phyloP scores from a whole-genome alignment of 2,888 invertebrate species.

The Xanthia icteritia region DNA sequence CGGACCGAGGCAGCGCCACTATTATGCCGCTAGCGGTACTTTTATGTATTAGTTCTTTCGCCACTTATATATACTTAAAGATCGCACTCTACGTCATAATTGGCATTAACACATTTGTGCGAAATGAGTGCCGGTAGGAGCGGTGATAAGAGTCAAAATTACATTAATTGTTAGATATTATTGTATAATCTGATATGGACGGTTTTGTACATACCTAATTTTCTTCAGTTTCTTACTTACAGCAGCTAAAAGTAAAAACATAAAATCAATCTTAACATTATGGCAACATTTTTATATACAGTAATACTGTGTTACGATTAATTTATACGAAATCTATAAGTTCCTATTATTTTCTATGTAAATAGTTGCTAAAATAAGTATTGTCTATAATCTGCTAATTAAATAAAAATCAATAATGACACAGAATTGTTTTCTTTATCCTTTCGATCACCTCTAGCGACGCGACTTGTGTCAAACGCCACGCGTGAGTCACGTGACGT shows the following conservation, averaged over 20 bases:
- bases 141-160: neutral
- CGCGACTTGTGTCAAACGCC: too few species aligned
- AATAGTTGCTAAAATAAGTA: slow-evolving; percentile 62
- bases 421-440: slow-evolving; percentile 19
- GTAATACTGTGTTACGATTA: slow-evolving; percentile 5
- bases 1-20: too few species aligned
- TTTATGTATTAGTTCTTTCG: too few species aligned
- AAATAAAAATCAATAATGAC: slow-evolving; percentile 8
- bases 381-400: slow-evolving; percentile 26
- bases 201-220: neutral
- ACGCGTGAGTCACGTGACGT: too few species aligned
- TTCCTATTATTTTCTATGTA: slow-evolving; percentile 78
- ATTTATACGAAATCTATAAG: slow-evolving; percentile 66
- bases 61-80: too few species aligned
- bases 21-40: too few species aligned
- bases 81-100: neutral
- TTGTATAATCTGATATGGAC: neutral
- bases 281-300: slow-evolving; percentile 1
- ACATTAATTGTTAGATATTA: too few species aligned
- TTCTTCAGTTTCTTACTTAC: neutral
- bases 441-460: neutral
- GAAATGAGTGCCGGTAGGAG: neutral
- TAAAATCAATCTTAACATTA: neutral
- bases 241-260: neutral
- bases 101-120: neutral